A percentile compares a stretch with the other conserved stretches of the same genome.
These are phyloP conservation scores for Penelope pileata DNA, from an alignment of 2,113 vertebrate species.

Conservation along the genomic window DNA sequence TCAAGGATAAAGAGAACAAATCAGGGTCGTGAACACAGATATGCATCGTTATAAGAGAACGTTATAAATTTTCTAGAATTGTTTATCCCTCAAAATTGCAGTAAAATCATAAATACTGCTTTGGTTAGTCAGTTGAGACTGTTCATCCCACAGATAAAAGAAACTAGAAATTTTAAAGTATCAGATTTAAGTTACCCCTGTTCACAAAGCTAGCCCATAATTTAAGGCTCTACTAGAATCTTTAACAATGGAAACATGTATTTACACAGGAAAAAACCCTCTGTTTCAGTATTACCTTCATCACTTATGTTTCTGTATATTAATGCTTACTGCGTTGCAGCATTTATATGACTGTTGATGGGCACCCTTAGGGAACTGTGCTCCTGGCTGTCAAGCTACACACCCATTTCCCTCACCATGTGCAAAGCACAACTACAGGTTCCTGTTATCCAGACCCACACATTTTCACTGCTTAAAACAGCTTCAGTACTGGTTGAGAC, in stretches of 20 bases:
- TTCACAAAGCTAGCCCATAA: neutral
- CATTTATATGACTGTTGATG: neutral
- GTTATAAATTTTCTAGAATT: neutral
- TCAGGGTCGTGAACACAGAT: neutral
- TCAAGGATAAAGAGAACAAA: neutral
- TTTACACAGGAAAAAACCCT: neutral
- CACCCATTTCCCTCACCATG: neutral
- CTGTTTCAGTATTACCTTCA: neutral
- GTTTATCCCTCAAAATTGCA: neutral
- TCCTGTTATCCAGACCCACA: neutral
- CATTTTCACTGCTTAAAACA: accelerated
- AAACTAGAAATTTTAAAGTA: neutral
- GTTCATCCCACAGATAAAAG: neutral
- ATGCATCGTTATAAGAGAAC: too few relatives aligned
- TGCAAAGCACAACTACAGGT: accelerated
- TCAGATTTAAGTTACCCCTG: neutral
- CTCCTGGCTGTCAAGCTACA: neutral
- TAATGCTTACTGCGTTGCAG: neutral
- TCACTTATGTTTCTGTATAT: neutral
- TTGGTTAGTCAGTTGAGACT: neutral
- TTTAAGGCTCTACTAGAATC: neutral
- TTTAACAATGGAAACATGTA: neutral
- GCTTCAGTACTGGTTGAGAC: neutral
- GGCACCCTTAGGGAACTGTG: neutral
- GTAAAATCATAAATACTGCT: neutral